These are phyloP conservation scores for Phortica variegata DNA, from an alignment of 1,140 invertebrate species.

Conservation along the genomic window DNA sequence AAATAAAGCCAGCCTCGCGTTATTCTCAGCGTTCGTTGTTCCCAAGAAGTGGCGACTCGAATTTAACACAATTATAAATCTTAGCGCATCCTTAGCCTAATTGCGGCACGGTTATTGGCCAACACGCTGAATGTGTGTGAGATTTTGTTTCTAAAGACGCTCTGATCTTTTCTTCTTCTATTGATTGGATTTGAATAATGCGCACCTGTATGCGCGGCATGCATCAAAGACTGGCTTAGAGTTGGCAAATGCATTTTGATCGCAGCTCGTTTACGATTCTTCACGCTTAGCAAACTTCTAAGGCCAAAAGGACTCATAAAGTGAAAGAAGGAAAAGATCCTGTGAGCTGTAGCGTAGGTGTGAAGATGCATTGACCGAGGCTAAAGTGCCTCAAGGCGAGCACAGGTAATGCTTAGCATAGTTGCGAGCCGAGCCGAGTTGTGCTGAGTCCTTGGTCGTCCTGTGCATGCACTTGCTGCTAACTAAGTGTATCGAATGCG, in stretches of 20 bases:
- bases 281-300: slow-evolving; percentile 29
- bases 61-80: slow-evolving; percentile 53
- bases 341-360: slow-evolving; percentile 39
- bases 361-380: slow-evolving; percentile 51
- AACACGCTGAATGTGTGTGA: slow-evolving; percentile 12
- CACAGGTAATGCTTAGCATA: slow-evolving; percentile 38
- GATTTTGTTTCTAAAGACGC: slow-evolving; percentile 13
- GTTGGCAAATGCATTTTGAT: slow-evolving; percentile 18
- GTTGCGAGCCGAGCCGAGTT: slow-evolving; percentile 39
- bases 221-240: slow-evolving; percentile 32
- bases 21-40: no score
- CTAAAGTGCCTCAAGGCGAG: slow-evolving; percentile 33
- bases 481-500: slow-evolving; percentile 52
- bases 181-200: no score
- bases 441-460: slow-evolving; percentile 1
- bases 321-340: no score
- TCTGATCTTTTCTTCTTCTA: not conserved
- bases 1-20: slow-evolving; percentile 38
- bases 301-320: no score
- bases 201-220: no score
- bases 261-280: slow-evolving; percentile 36
- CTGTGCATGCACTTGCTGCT: slow-evolving; percentile 36
- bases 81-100: slow-evolving; percentile 27
- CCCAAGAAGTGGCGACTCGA: slow-evolving; percentile 9
- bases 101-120: slow-evolving; percentile 35